Conservation (phyloP, 64 coral and sea anemone species). For the Montipora efflorescens region DNA sequence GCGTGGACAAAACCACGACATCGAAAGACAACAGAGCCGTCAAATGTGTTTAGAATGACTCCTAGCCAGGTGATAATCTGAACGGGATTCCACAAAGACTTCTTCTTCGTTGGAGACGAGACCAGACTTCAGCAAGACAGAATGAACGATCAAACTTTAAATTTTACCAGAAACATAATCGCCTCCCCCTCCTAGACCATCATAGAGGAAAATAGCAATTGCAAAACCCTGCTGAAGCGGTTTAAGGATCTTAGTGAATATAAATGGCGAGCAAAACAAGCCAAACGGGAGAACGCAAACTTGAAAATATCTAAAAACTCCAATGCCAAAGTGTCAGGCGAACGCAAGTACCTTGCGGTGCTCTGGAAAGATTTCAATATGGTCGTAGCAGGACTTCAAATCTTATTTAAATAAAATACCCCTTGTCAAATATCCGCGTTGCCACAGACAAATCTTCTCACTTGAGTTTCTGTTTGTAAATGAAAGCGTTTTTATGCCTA, state of each 20-base stretch:
- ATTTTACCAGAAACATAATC: slow-evolving; percentile 7
- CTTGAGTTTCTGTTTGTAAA: slow-evolving; percentile 25
- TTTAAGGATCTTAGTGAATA: no score
- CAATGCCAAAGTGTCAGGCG: slow-evolving; percentile 1
- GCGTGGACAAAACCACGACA: slow-evolving; percentile 1
- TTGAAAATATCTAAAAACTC: slow-evolving; percentile 3
- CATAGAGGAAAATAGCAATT: slow-evolving; percentile 8
- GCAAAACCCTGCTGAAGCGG: background rate
- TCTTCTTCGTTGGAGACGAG: background rate
- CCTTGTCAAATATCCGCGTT: background rate
- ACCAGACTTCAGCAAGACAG: no score
- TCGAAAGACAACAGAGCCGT: slow-evolving; percentile 19
- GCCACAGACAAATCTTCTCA: background rate
- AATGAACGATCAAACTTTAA: background rate
- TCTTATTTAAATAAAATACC: slow-evolving; percentile 16
- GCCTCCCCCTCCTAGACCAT: background rate
- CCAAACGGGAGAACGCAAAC: slow-evolving; percentile 47
- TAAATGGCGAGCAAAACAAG: background rate
- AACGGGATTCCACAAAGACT: slow-evolving; percentile 40
- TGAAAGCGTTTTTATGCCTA: slow-evolving; percentile 16
- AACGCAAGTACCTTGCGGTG: background rate
- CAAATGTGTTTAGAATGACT: slow-evolving; percentile 27
- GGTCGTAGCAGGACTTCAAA: slow-evolving; percentile 25
- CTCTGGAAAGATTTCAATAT: slow-evolving; percentile 11
- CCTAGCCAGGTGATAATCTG: slow-evolving; percentile 53